These are phyloP conservation scores for Drosophila truncata DNA, from an alignment of 1,140 invertebrate genomes.

Conservation along the genomic window DNA sequence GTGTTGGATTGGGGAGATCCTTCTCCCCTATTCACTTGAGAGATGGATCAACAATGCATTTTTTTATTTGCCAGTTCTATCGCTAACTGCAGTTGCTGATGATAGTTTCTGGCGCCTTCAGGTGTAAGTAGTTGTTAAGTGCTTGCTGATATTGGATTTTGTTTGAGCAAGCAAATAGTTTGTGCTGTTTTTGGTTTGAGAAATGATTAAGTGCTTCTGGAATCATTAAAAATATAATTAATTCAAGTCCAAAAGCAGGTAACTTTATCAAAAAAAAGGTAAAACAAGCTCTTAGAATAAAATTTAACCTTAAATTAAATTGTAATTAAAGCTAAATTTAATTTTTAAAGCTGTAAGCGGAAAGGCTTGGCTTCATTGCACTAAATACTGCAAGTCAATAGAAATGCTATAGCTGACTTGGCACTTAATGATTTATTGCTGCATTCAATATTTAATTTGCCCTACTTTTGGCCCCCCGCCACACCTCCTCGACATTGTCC, in stretches of 20 bases:
- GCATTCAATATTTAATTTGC: slow-evolving; percentile 27
- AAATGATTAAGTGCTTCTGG: slow-evolving; percentile 5
- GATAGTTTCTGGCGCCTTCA: slow-evolving; percentile 23
- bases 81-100: slow-evolving; percentile 9
- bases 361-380: no score
- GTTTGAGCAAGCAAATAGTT: neutral
- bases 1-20: neutral
- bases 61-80: slow-evolving; percentile 4
- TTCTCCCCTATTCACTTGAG: neutral
- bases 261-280: no score
- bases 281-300: no score
- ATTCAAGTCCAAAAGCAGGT: no score
- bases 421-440: slow-evolving; percentile 21
- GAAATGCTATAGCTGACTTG: neutral
- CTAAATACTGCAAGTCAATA: neutral
- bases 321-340: neutral
- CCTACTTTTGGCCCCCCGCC: neutral
- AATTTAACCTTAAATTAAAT: neutral
- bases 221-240: no score
- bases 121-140: slow-evolving; percentile 39
- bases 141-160: slow-evolving; percentile 9
- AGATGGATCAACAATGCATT: slow-evolving; percentile 45
- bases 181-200: neutral
- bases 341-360: neutral
- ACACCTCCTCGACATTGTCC: slow-evolving; percentile 2